Percentiles rank a stretch among this genome's conserved stretches.
Conservation (phyloP, 2,113 vertebrate genomes). For the Rallus limicola region DNA sequence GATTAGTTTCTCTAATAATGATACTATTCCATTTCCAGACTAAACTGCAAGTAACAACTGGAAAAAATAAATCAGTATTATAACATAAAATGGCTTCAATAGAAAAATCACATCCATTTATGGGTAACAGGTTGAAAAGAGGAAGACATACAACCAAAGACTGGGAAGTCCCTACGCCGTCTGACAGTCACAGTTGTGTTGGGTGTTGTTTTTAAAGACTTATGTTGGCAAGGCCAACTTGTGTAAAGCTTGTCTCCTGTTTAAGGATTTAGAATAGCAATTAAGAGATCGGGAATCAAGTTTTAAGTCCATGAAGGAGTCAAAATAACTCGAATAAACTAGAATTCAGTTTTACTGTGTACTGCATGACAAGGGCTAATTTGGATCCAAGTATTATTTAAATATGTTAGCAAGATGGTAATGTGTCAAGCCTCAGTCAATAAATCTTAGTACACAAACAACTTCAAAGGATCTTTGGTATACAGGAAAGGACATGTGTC, state of each 20-base stretch:
- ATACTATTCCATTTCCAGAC: not conserved
- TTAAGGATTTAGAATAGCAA: not conserved
- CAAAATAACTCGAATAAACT: not conserved
- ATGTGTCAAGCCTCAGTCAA: not conserved
- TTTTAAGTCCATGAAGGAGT: not conserved
- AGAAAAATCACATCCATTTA: not conserved
- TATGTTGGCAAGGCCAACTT: not conserved
- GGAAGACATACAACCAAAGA: not conserved
- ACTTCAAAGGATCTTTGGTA: not conserved
- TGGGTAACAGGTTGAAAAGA: not conserved
- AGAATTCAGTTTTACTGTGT: not conserved
- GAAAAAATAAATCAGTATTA: not conserved
- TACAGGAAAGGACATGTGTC: not conserved
- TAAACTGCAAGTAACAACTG: not conserved
- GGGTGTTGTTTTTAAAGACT: not conserved
- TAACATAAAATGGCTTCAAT: not conserved
- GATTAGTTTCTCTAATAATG: not conserved
- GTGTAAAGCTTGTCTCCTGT: not conserved
- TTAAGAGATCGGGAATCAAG: not conserved
- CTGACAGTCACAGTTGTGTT: not conserved
- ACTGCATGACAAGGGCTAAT: not conserved
- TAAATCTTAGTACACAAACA: not conserved
- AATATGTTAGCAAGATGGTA: not conserved
- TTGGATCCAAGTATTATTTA: not conserved
- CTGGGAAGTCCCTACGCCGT: not conserved